Evolutionary conservation across 2,113 vertebrate genomes (phyloP).

Genomic region (Hippoglossus stenolepis): DNA sequence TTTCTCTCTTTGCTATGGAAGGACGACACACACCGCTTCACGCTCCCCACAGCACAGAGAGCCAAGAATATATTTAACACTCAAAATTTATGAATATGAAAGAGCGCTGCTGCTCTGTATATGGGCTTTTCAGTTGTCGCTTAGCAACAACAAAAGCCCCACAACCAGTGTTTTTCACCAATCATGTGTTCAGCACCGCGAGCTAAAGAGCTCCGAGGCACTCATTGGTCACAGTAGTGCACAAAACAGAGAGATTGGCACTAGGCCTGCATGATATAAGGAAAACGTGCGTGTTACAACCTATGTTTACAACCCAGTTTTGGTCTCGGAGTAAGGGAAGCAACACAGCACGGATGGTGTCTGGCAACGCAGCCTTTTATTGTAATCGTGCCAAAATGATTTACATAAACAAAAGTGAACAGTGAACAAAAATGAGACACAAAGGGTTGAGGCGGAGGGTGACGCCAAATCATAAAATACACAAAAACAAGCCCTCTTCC

Average conservation of each 20-base stretch:
- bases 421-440: too few species aligned
- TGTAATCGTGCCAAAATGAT: too few species aligned
- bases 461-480: too few species aligned
- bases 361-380: too few species aligned
- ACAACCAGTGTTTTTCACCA: constrained; percentile 12
- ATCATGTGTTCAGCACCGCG: constrained; percentile 32
- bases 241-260: constrained; percentile 9
- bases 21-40: constrained; percentile 26
- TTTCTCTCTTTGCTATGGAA: constrained; percentile 43
- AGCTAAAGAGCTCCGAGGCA: constrained; percentile 43
- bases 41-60: constrained; percentile 49
- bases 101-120: constrained; percentile 51
- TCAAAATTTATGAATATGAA: constrained; percentile 68
- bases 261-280: too few species aligned
- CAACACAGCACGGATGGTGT: too few species aligned
- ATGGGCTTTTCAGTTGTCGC: constrained; percentile 60
- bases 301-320: too few species aligned
- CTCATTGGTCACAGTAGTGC: constrained; percentile 12
- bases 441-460: too few species aligned
- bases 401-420: too few species aligned
- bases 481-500: too few species aligned
- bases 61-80: constrained; percentile 68
- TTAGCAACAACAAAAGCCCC: constrained; percentile 70
- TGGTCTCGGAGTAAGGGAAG: too few species aligned
- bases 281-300: too few species aligned